phyloP scores from a whole-genome alignment of 1,140 invertebrate genomes.

The Yoshiicerus persimilis region DNA sequence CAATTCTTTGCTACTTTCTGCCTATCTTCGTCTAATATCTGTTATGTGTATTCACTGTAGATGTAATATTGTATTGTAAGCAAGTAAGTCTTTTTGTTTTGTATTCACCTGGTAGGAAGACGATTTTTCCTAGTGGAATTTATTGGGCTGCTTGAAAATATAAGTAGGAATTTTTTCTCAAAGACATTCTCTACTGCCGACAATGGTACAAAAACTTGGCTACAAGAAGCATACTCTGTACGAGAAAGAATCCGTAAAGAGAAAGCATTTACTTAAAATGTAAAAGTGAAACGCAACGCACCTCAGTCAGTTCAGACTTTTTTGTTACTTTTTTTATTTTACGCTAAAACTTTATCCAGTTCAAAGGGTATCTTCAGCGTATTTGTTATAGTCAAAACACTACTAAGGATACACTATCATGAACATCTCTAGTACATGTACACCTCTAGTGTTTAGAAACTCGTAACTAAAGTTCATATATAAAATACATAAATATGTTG shows the following conservation, averaged over 20 bases:
- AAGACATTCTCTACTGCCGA: background rate
- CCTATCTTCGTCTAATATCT: background rate
- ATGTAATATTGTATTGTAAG: background rate
- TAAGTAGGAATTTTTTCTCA: background rate
- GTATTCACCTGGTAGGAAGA: conserved; percentile 2
- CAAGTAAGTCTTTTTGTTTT: background rate
- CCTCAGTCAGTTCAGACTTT: background rate
- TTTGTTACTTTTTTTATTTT: background rate
- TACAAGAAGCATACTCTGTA: background rate
- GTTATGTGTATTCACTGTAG: background rate
- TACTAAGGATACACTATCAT: background rate
- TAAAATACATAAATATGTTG: too few species aligned
- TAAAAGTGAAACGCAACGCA: background rate
- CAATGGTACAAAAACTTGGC: background rate
- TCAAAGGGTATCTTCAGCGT: background rate
- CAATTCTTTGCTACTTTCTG: background rate
- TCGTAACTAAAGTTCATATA: too few species aligned
- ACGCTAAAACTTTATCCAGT: background rate
- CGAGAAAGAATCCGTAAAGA: background rate
- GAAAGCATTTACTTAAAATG: background rate
- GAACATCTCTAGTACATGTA: too few species aligned
- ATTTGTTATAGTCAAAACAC: background rate
- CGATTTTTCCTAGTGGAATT: conserved; percentile 16
- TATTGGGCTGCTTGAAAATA: background rate
- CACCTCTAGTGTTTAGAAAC: too few species aligned